phyloP scores from a whole-genome alignment of 2,888 invertebrate genomes.

The Terebella lapidaria region DNA sequence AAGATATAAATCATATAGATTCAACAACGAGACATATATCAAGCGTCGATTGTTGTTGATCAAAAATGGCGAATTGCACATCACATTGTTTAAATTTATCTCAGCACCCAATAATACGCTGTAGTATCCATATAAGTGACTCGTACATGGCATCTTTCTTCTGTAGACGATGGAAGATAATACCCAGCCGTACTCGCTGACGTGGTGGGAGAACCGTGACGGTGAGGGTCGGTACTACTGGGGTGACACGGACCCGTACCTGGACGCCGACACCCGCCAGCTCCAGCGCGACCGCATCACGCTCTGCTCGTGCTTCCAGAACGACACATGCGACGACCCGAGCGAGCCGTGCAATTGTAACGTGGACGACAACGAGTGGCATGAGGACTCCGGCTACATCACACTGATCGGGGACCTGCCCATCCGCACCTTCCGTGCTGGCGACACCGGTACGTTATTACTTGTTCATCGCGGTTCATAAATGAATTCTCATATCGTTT shows the following conservation, averaged over 20 bases:
- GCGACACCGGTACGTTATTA: conserved; percentile 1
- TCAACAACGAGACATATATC: too few species aligned
- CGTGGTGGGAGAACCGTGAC: not conserved
- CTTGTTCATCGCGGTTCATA: too few species aligned
- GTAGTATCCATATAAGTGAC: too few species aligned
- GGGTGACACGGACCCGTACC: not conserved
- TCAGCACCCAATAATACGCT: too few species aligned
- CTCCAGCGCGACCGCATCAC: not conserved
- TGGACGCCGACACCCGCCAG: not conserved
- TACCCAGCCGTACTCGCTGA: not conserved
- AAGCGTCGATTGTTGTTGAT: too few species aligned
- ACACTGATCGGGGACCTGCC: not conserved
- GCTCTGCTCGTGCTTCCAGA: not conserved
- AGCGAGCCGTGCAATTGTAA: not conserved
- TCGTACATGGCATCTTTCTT: too few species aligned
- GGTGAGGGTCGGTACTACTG: not conserved
- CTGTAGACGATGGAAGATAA: too few species aligned
- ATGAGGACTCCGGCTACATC: not conserved
- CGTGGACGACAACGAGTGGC: not conserved
- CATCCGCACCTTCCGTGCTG: not conserved
- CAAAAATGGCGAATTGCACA: too few species aligned
- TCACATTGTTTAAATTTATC: too few species aligned
- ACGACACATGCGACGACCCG: not conserved
- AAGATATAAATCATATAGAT: too few species aligned
- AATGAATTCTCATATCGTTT: too few species aligned